A percentile compares a stretch with the other conserved stretches of the same genome.
phyloP scores from a whole-genome alignment of 2,113 vertebrate species.

The Alethe castanea region DNA sequence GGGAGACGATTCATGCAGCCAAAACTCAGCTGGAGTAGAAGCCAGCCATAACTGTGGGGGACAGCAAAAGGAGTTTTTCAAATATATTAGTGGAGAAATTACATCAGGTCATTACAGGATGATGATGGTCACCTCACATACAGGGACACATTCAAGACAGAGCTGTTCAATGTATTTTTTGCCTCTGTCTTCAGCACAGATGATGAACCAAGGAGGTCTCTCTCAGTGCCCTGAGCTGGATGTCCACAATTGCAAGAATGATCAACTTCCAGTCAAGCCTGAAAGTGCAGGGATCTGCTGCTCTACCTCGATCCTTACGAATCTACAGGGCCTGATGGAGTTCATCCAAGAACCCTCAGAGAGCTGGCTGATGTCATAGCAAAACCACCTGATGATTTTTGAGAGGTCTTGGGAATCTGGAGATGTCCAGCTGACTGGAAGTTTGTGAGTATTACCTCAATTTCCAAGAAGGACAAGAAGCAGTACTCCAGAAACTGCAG shows the following conservation, averaged over 20 bases:
- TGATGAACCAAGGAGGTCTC: background rate
- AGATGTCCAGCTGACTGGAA: background rate
- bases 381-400: background rate
- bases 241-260: background rate
- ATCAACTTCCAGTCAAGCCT: fast-evolving
- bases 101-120: background rate
- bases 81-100: background rate
- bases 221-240: background rate
- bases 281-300: background rate
- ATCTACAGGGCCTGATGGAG: background rate
- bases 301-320: background rate
- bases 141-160: background rate
- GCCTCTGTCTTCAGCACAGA: background rate
- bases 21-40: background rate
- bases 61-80: background rate
- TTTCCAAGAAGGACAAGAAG: background rate
- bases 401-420: background rate
- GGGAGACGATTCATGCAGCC: background rate
- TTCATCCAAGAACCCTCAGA: background rate
- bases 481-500: background rate
- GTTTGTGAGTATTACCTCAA: fast-evolving
- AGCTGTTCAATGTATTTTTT: background rate
- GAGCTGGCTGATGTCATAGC: background rate
- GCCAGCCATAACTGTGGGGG: background rate
- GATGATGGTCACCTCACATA: background rate